A percentile compares a stretch with the other conserved stretches of the same genome.
These are phyloP conservation scores for Aegotheles bennettii DNA, from an alignment of 2,113 vertebrate species.

Conservation along the genomic window DNA sequence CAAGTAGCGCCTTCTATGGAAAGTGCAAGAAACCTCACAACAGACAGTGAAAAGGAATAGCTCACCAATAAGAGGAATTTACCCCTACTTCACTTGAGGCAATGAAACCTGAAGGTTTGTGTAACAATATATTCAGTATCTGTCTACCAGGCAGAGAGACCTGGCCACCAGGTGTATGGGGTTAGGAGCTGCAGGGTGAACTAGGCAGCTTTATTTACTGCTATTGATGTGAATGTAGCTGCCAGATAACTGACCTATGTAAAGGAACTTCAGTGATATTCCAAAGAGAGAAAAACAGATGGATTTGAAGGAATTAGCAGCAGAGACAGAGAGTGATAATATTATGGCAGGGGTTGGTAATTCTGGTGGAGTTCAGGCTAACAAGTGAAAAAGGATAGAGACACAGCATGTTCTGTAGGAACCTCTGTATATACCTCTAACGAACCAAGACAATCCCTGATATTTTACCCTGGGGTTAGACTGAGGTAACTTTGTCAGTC, in stretches of 20 bases:
- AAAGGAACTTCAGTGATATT: neutral
- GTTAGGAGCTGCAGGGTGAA: neutral
- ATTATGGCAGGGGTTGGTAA: neutral
- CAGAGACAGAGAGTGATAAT: fast-evolving
- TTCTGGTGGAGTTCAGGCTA: neutral
- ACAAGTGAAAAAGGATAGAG: neutral
- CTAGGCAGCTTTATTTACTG: neutral
- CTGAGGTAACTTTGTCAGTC: neutral
- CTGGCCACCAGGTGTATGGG: neutral
- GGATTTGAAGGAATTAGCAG: neutral
- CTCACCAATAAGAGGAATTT: neutral
- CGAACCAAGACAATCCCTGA: neutral
- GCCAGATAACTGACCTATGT: neutral
- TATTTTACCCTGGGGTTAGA: neutral
- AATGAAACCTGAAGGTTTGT: neutral
- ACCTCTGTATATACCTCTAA: neutral
- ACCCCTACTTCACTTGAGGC: neutral
- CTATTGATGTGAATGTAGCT: neutral
- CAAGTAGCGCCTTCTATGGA: neutral
- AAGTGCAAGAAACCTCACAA: neutral
- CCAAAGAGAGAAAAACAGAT: neutral
- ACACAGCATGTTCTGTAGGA: neutral
- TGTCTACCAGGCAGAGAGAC: neutral
- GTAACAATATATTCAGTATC: neutral
- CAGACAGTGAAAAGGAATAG: neutral